Evolutionary conservation across 2,888 invertebrate genomes (phyloP), one percentile per base, ranked within the genome.

Genomic region (Chloromyia formosa): DNA sequence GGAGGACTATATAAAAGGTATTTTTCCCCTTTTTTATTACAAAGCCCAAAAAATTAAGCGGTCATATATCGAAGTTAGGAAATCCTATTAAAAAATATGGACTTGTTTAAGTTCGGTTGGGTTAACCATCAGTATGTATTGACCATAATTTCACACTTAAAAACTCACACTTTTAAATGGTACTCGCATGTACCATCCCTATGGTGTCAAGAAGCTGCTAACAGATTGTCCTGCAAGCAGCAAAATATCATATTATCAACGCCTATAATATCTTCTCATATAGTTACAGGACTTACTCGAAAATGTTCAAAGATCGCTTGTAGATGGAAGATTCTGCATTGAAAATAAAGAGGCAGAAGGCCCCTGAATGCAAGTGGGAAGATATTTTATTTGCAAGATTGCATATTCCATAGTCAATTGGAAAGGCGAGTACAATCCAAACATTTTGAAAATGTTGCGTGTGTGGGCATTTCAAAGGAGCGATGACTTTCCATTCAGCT

Each of bases 351-450:
- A 69, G 71, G 56, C 71, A 58, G 58, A 71, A 71, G 69, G 56
- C 71, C 56, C 71, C 56, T 71, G 56, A 58, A 71, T 42, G 40
- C 35, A 58, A 71, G 71, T 71, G 71, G 71, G 71, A 35, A 56
- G 71, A 58, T 9, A 58, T 56, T 56, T 71, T 71, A 56, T 71
- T 71, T 20, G 35, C 14, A 49, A 20, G 45, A 66, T 20, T 22
- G n/a, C 49, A 49, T 45, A 66, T 66, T 66, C 66, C 49, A 66
- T 16, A 14, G 12, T 7, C 20, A 66, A 66, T 66, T 66, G 45
- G 66, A 45, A 66, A 45, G 45, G 49, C 18, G 22, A n/a, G 49
- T 66, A 18, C 49, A 12, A n/a, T 12, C 10, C 49, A 10, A 7
- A 49, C 12, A n/a, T 12, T 7, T 49, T n/a, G 42, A 42, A 12